Evolutionary conservation across 2,888 invertebrate species (phyloP), one percentile per base, ranked within the genome.

Genomic region (Drosophila ustulata): DNA sequence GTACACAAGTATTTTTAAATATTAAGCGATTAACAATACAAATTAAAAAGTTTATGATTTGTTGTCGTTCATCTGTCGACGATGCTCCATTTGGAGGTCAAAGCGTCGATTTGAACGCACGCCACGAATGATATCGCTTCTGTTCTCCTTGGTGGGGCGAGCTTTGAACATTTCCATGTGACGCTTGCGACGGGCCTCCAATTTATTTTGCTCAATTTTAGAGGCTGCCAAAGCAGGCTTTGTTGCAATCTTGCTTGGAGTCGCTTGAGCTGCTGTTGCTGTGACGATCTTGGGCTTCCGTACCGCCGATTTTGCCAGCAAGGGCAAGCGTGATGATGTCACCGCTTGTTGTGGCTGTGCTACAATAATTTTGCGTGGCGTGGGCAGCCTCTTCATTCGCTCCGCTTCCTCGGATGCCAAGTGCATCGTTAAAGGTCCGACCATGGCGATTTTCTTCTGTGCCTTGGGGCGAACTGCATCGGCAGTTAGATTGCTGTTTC

Each of bases 21-120:
- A 41, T 13, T 39, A 28, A 41, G 43, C 7, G 18, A 53, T 41
- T n/a, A 45, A 32, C 25, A 23, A 32, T 43, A 18, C 13, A 25
- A 45, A 32, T 55, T 5, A 6, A 53, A 28, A 11, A 30, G 8
- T 55, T 41, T 32, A 55, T 8, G 32, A 23, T 9, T 70, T 62
- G 41, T 65, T 71, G 3, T 74, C 71, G 1, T 78, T 75, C 34
- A 83, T 56, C 43, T 86, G 82, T 4, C 94, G 94, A 25, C 95
- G 93, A 91, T 94, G 93, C 78, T 94, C 93, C 96, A 96, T 96
- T 82, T 95, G 94, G 59, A 96, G 90, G 61, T 96, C 95, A 80
- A 96, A 96, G 46, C 96, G 93, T 41, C 95, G 93, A 90, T 96
- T 96, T 0, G 95, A 94, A 39, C 96, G 92, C 0, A 96, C 96